Base-by-base conservation (phyloP, 37 sponge, comb jelly and placozoan species). In the Ephydatia muelleri region DNA sequence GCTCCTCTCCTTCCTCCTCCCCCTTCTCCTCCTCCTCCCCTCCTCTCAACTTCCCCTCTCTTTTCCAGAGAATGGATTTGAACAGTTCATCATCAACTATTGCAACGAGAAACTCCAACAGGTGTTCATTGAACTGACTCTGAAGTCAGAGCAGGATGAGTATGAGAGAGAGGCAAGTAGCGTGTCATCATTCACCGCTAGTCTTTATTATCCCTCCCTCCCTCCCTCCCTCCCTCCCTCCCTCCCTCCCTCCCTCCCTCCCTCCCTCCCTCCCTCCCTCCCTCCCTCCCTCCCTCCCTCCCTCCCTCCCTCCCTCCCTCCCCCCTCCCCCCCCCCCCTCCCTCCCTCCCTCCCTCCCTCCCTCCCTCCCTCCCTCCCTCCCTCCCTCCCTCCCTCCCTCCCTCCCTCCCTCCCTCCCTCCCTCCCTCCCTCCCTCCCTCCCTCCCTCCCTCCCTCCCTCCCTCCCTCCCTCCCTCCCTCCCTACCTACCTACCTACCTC, bases 31-130 rank as follows among this genome's bases (percentile, higher is more conserved):
- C 65, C 28, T 25, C 12, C 65, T n/a, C 28, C 67, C 22, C 31
- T 23, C 66, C 22, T 16, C 2, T 23, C 64, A 16, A 25, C 65
- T 49, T 8, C 8, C 47, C 47, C 8, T 27, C 25, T 35, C 12
- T n/a, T 73, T 26, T 11, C 39, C 90, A 86, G 33, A 3, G 16
- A 95, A 95, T 82, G 85, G 86, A 33, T 95, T 95, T 90, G 96
- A 95, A 68, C 96, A 95, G 82, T 93, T 93, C 37, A 93, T 95
- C 82, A 93, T 93, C 39, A 96, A 96, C 87, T 96, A 96, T 43
- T 96, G 96, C 87, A 96, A 96, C 75, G 96, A 96, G 89, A 96
- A 88, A 70, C 84, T 96, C 29, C 96, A 96, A 79, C 96, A 96
- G 69, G 81, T 96, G 38, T 96, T 96, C 77, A 88, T 96, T 65